Evolutionary conservation across 92 coral and sea anemone genomes (phyloP), one percentile per base, ranked within the genome.

Genomic region (Actinostola sp.): DNA sequence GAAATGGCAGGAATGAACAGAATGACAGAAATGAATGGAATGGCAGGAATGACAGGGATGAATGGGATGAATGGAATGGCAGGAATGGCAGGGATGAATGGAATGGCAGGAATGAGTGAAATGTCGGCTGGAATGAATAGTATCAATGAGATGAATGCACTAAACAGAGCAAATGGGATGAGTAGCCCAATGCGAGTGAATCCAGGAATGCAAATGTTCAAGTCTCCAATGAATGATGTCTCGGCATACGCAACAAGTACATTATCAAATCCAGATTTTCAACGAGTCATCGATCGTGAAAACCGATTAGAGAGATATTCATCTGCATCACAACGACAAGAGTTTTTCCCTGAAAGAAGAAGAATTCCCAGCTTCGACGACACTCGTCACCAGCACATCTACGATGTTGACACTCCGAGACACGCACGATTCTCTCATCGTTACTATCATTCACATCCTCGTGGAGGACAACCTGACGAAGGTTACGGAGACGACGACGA

Each of bases 61-160:
- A 15, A 15, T 57, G 15, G 38, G 4, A 57, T 57, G 63, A 57
- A 30, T 30, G 19, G 63, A 57, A 30, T 57, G 19, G 13, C 63
- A 27, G 63, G 63, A 27, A 57, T 57, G 63, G 39, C 19, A 13
- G 63, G 63, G 3, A 1, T 14, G n/a, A 70, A 49, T 49, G 63
- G 48, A 14, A 31, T 70, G 48, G 15, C 13, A 26, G 75, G 46
- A 32, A 33, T 42, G 60, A 26, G 25, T 27, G 63, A 41, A 27
- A 67, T 67, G 2, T 3, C 33, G 25, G 27, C 42, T 43, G 33
- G 70, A 63, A 34, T 38, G 11, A 27, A 27, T 57, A 20, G 70
- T 34, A 34, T 38, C 2, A 27, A 27, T 57, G 4, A 12, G 2
- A 8, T 57, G 35, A 57, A 30, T 57, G 6, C 28, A 21, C 9